phyloP scores from a whole-genome alignment of 2,113 vertebrate species.

The Calyptomena viridis region DNA sequence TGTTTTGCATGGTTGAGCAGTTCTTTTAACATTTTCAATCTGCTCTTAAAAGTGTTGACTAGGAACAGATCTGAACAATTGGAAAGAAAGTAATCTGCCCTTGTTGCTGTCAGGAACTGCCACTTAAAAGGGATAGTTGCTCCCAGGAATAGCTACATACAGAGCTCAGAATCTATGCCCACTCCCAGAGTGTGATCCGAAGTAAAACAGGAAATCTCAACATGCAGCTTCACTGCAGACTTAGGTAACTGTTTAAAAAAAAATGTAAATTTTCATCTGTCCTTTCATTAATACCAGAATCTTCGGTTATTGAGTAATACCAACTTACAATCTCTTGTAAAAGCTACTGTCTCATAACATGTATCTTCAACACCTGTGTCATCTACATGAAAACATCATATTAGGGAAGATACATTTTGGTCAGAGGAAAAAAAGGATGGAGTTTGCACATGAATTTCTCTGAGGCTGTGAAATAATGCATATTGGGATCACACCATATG shows the following conservation, averaged over 20 bases:
- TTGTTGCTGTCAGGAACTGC: background rate
- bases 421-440: background rate
- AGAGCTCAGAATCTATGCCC: background rate
- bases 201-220: background rate
- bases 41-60: background rate
- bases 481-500: background rate
- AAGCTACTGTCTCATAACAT: background rate
- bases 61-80: background rate
- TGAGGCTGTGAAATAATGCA: background rate
- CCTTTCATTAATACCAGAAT: background rate
- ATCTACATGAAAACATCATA: background rate
- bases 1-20: background rate
- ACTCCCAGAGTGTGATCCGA: background rate
- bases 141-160: background rate
- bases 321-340: background rate
- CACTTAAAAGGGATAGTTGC: background rate
- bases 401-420: background rate
- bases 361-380: background rate
- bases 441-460: background rate
- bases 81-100: background rate
- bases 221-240: background rate
- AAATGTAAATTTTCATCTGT: background rate
- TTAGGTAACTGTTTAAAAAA: background rate
- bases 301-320: background rate
- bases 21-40: background rate